Evolutionary conservation across 64 coral and sea anemone species (phyloP), one percentile per base, ranked within the genome.

Genomic region (Porites lutea): DNA sequence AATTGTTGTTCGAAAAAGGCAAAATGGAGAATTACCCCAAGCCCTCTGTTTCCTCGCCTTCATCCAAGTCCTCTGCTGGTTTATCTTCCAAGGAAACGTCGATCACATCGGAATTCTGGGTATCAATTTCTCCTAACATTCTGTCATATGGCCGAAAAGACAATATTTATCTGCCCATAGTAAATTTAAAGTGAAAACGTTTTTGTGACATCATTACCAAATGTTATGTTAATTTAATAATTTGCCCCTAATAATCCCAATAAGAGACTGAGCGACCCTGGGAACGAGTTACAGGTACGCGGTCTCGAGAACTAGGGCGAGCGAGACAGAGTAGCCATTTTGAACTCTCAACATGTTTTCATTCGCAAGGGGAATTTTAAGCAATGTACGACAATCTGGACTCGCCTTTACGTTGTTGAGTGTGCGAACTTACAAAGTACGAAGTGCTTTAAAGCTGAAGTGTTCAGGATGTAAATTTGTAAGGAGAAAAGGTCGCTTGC

Each of bases 401-500:
- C 65, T 96, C 76, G 88, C 85, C 15, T 87, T 89, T 59, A 79
- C 94, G 44, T 67, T 99, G 68, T 53, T 96, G 60, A 62, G 65
- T 78, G 74, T 94, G 10, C 77, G 97, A 87, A 99, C 91, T 51
- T 99, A 96, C 81, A 95, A 95, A 88, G 93, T 99, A 86, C 91
- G 94, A 58, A 94, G 90, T 70, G 83, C 97, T 59, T 73, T 99
- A 16, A 99, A 95, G 50, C 79, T 96, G 15, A 93, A 88, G 89
- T 99, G 97, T 75, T 65, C 91, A 16, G 82, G 82, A 77, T 99
- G 97, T 58, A 93, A 90, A 62, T 99, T 99, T 89, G 97, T 99
- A 19, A 99, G 85, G 79, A 99, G 97, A 68, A 99, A 95, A 77
- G 97, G 97, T 21, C 87, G 88, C 61, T 60, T 99, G 58, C 91